Evolutionary conservation across 1,140 invertebrate genomes (phyloP), one percentile per base, ranked within the genome.

Genomic region (Orchestia grillus): DNA sequence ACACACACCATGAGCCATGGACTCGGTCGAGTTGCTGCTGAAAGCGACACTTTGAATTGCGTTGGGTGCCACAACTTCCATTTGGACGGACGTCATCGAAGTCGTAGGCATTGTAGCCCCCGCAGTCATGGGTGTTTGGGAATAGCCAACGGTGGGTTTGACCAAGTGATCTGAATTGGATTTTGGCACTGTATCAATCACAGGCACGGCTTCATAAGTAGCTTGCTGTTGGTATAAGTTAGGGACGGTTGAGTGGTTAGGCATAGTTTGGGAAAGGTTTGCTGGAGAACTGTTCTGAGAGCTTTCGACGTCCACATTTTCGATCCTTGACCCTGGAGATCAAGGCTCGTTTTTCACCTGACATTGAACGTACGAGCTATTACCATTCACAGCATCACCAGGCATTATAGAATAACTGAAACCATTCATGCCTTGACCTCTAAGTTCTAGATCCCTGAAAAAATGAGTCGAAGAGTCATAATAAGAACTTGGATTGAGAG

Each of bases 261-360:
- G 41, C 40, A 45, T 40, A n/a, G 92, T 0, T 28, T 47, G 36
- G 1, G 92, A 45, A 0, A 94, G 23, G 44, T 45, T 94, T 40
- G 92, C 92, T 19, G 92, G 92, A 15, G 92, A 94, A 40, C 47
- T 94, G 44, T 94, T 94, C 44, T 45, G 44, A 28, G 92, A 94
- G 92, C 92, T 44, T 47, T 94, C 92, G 0, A 94, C 92, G 40
- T 94, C 92, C 43, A 94, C 0, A 36, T 94, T 94, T 45, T 94
- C 92, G 6, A 19, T 94, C 44, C 44, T 44, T 0, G 92, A 47
- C 8, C 44, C 92, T 8, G 92, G 92, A 45, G 92, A 94, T 40
- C 44, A 94, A 45, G 92, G 92, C 44, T 94, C 92, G 40, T 94
- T 94, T n/a, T 94, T 94, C 44, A 94, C 92, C 11, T 94, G 92